phyloP scores from a whole-genome alignment of 2,113 vertebrate genomes.

The Uria aalge region DNA sequence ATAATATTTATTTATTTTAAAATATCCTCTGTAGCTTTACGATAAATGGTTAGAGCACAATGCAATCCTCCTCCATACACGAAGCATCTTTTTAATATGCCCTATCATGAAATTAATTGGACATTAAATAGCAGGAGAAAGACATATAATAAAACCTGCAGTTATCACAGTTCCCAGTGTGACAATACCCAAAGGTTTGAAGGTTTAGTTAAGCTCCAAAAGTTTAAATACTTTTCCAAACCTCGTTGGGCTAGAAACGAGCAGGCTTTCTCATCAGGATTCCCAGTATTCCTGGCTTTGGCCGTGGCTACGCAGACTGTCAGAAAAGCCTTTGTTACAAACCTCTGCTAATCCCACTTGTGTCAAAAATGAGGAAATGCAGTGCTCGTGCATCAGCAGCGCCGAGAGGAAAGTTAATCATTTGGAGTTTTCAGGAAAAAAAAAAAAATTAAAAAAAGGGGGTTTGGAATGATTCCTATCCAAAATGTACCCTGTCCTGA shows the following conservation, averaged over 20 bases:
- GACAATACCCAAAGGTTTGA: constrained; percentile 59
- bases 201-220: constrained; percentile 69
- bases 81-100: constrained; percentile 62
- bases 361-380: constrained; percentile 59
- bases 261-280: constrained; percentile 30
- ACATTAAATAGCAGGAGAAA: constrained; percentile 71
- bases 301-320: neutral
- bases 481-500: constrained; percentile 13
- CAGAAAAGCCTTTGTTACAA: constrained; percentile 54
- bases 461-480: constrained; percentile 43
- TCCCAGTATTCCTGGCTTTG: constrained; percentile 55
- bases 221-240: constrained; percentile 69
- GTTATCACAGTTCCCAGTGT: constrained; percentile 49
- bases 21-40: neutral
- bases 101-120: constrained; percentile 69
- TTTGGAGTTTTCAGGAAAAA: neutral
- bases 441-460: neutral
- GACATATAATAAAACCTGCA: constrained; percentile 63
- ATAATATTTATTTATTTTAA: constrained; percentile 40
- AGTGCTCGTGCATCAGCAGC: neutral
- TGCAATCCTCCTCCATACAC: constrained; percentile 43
- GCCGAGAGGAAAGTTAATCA: neutral
- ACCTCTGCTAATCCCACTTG: constrained; percentile 52
- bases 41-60: neutral
- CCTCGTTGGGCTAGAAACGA: constrained; percentile 26